Percentiles rank a stretch among this genome's conserved stretches.
phyloP scores from a whole-genome alignment of 2,888 invertebrate species.

The Limenitis camilla region DNA sequence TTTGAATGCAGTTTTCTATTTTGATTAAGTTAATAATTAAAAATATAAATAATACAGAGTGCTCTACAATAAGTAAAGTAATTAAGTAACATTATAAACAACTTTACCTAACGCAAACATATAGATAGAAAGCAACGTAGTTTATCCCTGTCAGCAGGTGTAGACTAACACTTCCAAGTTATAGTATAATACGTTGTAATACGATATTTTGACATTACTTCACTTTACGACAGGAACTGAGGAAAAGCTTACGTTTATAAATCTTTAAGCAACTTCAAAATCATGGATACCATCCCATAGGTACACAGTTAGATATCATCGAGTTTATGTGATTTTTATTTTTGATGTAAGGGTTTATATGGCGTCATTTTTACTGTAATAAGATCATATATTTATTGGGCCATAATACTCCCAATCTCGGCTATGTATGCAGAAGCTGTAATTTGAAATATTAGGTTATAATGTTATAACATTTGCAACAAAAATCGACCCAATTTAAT shows the following conservation, averaged over 20 bases:
- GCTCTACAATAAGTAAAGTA: too few relatives aligned
- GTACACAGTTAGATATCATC: slow-evolving; percentile 12
- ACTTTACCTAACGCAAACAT: slow-evolving; percentile 3
- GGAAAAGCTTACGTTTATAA: slow-evolving; percentile 63
- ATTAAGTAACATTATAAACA: background rate
- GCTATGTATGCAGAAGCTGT: too few relatives aligned
- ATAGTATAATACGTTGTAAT: slow-evolving; percentile 51
- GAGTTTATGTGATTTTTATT: slow-evolving; percentile 21
- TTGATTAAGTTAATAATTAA: too few relatives aligned
- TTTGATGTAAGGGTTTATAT: slow-evolving; percentile 13
- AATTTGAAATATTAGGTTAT: too few relatives aligned
- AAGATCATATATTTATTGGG: slow-evolving; percentile 14
- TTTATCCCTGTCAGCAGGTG: slow-evolving; percentile 67
- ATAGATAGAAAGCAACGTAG: slow-evolving; percentile 55
- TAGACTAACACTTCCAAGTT: slow-evolving; percentile 55
- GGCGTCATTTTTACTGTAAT: slow-evolving; percentile 16
- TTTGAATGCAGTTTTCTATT: too few relatives aligned
- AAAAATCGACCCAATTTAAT: too few relatives aligned
- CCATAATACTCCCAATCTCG: too few relatives aligned
- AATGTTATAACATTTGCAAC: too few relatives aligned
- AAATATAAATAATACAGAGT: too few relatives aligned
- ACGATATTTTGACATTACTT: slow-evolving; percentile 48
- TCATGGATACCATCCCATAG: slow-evolving; percentile 36
- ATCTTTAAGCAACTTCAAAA: slow-evolving; percentile 65
- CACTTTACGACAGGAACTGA: slow-evolving; percentile 63